These are phyloP conservation scores for Brachyptera risi DNA, from an alignment of 2,888 invertebrate species.

Conservation along the genomic window DNA sequence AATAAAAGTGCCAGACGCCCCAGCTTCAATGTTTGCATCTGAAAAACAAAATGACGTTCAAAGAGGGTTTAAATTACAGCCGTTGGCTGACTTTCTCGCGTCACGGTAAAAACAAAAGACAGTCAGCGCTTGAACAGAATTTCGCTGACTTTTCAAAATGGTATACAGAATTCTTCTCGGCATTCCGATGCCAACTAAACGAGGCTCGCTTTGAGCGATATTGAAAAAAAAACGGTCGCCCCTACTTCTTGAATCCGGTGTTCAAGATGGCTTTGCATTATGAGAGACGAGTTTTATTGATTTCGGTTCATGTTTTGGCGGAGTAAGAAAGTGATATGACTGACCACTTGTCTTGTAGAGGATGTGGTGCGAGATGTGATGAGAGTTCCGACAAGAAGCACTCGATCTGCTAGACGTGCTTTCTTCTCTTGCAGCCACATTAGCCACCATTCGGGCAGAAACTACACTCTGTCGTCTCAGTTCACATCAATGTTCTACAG, in stretches of 20 bases:
- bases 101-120: no score
- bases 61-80: background rate
- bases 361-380: no score
- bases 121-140: no score
- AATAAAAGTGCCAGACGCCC: constrained; percentile 1
- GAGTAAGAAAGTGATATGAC: constrained; percentile 16
- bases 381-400: no score
- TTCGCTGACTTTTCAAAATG: constrained; percentile 8
- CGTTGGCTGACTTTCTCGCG: background rate
- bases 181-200: constrained; percentile 14
- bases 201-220: constrained; percentile 10
- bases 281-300: constrained; percentile 15
- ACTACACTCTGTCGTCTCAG: no score
- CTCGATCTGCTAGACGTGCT: no score
- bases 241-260: background rate
- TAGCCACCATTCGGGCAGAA: no score
- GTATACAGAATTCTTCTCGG: constrained; percentile 12
- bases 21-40: background rate
- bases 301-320: no score
- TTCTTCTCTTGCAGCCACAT: no score
- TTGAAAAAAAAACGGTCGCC: constrained; percentile 12
- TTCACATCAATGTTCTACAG: no score
- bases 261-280: constrained; percentile 17
- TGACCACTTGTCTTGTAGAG: constrained; percentile 7
- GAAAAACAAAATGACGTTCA: background rate